Evolutionary conservation across 2,797 vertebrate species (phyloP).

Genomic region (Helarctos malayanus): DNA sequence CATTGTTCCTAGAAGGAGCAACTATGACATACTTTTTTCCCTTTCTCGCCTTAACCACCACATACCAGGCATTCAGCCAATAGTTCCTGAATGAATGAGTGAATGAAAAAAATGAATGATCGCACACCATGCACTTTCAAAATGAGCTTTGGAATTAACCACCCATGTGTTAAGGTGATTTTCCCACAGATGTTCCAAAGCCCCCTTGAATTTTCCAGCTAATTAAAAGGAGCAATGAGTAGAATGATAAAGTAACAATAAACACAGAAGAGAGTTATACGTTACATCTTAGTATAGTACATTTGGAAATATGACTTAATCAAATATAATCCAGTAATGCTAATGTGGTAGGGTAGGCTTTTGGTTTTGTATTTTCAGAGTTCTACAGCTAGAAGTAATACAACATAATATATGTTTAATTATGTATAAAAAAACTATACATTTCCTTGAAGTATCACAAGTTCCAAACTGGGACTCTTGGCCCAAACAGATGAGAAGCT

Average conservation of each 20-base stretch:
- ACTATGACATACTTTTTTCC: background rate
- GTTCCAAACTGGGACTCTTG: background rate
- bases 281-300: background rate
- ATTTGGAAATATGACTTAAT: background rate
- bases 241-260: constrained; percentile 48
- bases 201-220: constrained; percentile 52
- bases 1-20: background rate
- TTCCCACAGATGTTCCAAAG: constrained; percentile 64
- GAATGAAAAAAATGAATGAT: background rate
- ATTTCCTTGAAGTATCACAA: background rate
- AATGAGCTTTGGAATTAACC: constrained; percentile 46
- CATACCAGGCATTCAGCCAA: constrained; percentile 45
- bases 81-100: constrained; percentile 17
- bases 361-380: background rate
- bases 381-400: background rate
- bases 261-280: background rate
- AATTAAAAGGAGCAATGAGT: constrained; percentile 59
- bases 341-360: background rate
- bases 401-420: background rate
- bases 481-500: background rate
- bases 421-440: background rate
- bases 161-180: constrained; percentile 58
- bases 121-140: background rate
- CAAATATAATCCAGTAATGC: background rate
- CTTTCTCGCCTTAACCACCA: constrained; percentile 38